Conservation (phyloP, 2,113 vertebrate species). For the Cathartes aura region DNA sequence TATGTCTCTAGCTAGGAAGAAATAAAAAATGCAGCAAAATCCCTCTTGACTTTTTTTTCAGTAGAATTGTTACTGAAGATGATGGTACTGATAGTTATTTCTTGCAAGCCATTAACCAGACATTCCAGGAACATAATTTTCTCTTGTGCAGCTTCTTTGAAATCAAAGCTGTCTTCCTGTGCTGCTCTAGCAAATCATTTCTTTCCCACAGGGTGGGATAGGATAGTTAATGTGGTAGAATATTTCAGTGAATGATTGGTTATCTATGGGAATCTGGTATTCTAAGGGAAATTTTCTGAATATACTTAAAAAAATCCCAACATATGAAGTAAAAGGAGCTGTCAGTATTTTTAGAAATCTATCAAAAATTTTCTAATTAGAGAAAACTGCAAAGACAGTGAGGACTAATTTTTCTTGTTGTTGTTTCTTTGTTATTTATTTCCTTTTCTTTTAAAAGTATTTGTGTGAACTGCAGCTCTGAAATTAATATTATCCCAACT, state of each 20-base stretch:
- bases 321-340: neutral
- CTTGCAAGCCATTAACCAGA: neutral
- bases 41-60: neutral
- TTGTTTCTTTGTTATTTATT: neutral
- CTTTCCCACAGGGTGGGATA: neutral
- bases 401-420: neutral
- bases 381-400: neutral
- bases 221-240: neutral
- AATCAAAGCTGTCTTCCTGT: neutral
- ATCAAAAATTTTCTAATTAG: neutral
- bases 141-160: neutral
- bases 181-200: neutral
- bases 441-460: neutral
- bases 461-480: neutral
- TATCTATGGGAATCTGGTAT: neutral
- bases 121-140: neutral
- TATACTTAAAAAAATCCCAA: neutral
- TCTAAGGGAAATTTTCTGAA: neutral
- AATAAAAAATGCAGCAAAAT: neutral
- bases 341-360: neutral
- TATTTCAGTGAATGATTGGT: neutral
- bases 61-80: neutral
- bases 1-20: neutral
- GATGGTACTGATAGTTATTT: neutral
- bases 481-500: neutral